Percentiles rank a stretch among this genome's conserved stretches.
phyloP scores from a whole-genome alignment of 2,888 invertebrate species.

The Orchesellides sinensis region DNA sequence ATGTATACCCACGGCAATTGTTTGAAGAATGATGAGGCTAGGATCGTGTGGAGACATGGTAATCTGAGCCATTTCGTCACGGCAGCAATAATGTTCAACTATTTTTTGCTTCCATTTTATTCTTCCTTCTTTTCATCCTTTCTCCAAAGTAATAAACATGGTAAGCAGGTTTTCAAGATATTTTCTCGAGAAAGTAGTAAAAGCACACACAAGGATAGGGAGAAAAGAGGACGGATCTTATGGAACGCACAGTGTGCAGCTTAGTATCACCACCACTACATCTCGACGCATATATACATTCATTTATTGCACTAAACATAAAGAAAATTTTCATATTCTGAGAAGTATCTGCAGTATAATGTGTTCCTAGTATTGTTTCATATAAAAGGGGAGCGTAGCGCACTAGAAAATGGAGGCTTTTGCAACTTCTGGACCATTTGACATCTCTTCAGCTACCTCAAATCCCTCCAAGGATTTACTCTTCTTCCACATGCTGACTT shows the following conservation, averaged over 20 bases:
- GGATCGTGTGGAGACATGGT: constrained; percentile 75
- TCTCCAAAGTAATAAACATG: constrained; percentile 52
- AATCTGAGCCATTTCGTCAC: constrained; percentile 75
- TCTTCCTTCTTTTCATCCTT: constrained; percentile 41
- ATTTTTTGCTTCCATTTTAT: constrained; percentile 54
- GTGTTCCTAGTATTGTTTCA: constrained; percentile 27
- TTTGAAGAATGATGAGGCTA: constrained; percentile 74
- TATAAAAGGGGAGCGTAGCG: constrained; percentile 15
- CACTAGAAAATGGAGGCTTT: constrained; percentile 51
- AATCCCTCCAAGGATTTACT: constrained; percentile 74
- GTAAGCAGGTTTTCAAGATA: constrained; percentile 60
- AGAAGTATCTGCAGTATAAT: not conserved
- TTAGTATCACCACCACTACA: constrained; percentile 1
- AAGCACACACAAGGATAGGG: not conserved
- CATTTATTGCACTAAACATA: not conserved
- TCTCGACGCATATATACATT: not conserved
- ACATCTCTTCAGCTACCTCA: constrained; percentile 75
- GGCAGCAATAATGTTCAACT: constrained; percentile 68
- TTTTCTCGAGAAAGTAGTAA: constrained; percentile 24
- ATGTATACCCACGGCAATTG: constrained; percentile 59
- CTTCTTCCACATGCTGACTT: constrained; percentile 71
- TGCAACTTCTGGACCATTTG: constrained; percentile 75
- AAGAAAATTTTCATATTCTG: not conserved
- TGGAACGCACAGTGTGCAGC: constrained; percentile 23
- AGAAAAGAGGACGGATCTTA: constrained; percentile 33